Evolutionary conservation across 2,113 vertebrate species (phyloP), one percentile per base, ranked within the genome.

Genomic region (Terrapene triunguis): DNA sequence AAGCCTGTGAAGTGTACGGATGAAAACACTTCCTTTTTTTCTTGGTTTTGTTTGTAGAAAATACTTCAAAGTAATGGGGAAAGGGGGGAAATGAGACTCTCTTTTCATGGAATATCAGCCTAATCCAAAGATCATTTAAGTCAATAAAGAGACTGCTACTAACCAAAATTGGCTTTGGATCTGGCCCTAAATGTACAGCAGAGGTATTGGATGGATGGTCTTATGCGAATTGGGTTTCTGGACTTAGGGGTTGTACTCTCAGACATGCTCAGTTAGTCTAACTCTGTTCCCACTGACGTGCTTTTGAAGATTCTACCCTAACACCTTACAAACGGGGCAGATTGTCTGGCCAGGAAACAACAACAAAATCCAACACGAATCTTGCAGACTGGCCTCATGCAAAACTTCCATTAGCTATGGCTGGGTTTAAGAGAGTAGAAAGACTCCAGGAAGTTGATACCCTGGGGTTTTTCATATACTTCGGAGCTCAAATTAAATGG

Each of bases 131-230:
- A 3, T 87, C 85, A 92, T 38, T 87, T 55, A 90, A 92, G 51
- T 51, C 90, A 93, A 81, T 38, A 91, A 82, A 88, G 80, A 93
- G 89, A 62, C 17, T 91, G 76, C 44, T 27, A 12, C 14, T 0
- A 0, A 6, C 48, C 92, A 93, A 48, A 74, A 84, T n/a, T 4
- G 5, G 27, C 65, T 93, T 69, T 84, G 87, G 83, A 89, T 53
- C 62, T 90, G 93, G 78, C 72, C 7, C 81, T 72, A 54, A 88
- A 90, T 65, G 54, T 62, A 10, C 16, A 92, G 47, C 32, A 69
- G 91, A 96, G 89, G 93, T 92, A 96, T 1, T 10, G 85, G 47
- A 93, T 2, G n/a, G 57, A 78, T 25, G 19, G 92, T 84, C 78
- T 93, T 51, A 27, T 76, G 72, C 74, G 85, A 25, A 47, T 4